Base-by-base conservation (phyloP, 2,113 vertebrate species). In the Myiozetetes cayanensis region DNA sequence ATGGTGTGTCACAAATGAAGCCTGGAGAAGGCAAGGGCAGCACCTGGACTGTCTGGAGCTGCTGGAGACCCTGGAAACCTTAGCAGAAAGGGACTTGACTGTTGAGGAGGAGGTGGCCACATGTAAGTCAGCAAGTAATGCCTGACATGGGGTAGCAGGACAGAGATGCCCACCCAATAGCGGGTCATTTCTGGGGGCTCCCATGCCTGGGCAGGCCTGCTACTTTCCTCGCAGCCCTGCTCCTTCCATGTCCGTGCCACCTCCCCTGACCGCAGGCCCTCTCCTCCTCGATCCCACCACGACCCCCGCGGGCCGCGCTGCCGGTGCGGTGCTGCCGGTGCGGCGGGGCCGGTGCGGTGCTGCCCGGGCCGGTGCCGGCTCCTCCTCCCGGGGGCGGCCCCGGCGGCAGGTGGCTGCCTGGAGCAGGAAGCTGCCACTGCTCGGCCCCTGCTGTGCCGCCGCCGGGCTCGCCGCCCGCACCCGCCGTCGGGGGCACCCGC, bases 351-450 rank as follows among this genome's bases (percentile, higher is more conserved):
- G 25, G 43, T 30, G 65, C 86, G 73, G 73, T 70, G 59, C 71
- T 30, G 67, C 56, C 14, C n/a, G 41, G 82, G 20, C 65, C 65
- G 75, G 90, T 18, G 39, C 16, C 74, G 85, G 93, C 96, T 93
- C 94, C 91, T 95, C 92, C 92, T 59, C 91, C 93, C 44, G 43
- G 78, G 93, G 94, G 90, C 81, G 92, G 97, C 93, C 96, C 97
- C 98, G 90, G 89, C 91, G 93, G 95, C 96, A 97, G 97, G 98
- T 97, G 93, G 89, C 96, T 67, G 96, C 87, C 87, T 67, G 92
- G 94, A 98, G 93, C 97, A 98, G 98, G 98, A 98, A 98, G 98
- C 97, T 22, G 96, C 85, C 43, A 46, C 63, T 30, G 84, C 39
- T 22, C 61, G 33, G 11, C 49, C 18, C 96, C 79, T 89, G 66